Evolutionary conservation across 2,113 vertebrate species (phyloP).

Genomic region (Brachyhypopomus gauderio): DNA sequence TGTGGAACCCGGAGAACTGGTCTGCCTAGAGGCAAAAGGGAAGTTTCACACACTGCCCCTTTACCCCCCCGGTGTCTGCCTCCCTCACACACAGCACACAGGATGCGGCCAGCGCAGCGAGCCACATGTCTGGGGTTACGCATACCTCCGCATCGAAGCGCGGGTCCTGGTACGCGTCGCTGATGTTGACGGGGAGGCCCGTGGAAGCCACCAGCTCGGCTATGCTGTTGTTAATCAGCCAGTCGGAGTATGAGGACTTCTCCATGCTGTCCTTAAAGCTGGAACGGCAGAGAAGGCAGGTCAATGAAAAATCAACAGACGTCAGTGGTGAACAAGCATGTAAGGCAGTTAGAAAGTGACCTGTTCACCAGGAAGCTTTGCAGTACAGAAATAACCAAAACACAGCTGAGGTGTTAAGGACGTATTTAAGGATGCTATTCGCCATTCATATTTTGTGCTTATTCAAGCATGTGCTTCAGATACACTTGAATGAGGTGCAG

Average conservation of each 20-base stretch:
- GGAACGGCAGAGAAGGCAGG: conserved; percentile 36
- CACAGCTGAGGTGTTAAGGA: neutral
- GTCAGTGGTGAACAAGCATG: neutral
- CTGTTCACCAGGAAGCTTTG: neutral
- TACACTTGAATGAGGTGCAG: neutral
- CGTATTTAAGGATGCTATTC: neutral
- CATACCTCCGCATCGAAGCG: conserved; percentile 95
- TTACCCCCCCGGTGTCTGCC: neutral
- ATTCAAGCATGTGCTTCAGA: neutral
- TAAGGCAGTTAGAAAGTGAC: neutral
- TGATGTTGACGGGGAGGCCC: conserved; percentile 96
- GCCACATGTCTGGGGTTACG: conserved; percentile 35
- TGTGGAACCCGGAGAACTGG: conserved; percentile 97
- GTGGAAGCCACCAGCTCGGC: conserved; percentile 97
- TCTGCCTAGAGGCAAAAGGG: conserved; percentile 81
- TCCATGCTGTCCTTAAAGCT: conserved; percentile 96
- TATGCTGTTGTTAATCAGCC: conserved; percentile 97
- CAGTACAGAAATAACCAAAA: neutral
- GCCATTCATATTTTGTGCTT: neutral
- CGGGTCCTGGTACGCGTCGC: conserved; percentile 95
- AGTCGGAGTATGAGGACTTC: conserved; percentile 94
- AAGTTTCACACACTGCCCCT: neutral
- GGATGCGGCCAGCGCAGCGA: neutral
- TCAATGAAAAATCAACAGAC: neutral
- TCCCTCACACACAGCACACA: neutral